Evolutionary conservation across 2,797 vertebrate genomes (phyloP), one percentile per base, ranked within the genome.

Genomic region (Heterohyrax brucei): DNA sequence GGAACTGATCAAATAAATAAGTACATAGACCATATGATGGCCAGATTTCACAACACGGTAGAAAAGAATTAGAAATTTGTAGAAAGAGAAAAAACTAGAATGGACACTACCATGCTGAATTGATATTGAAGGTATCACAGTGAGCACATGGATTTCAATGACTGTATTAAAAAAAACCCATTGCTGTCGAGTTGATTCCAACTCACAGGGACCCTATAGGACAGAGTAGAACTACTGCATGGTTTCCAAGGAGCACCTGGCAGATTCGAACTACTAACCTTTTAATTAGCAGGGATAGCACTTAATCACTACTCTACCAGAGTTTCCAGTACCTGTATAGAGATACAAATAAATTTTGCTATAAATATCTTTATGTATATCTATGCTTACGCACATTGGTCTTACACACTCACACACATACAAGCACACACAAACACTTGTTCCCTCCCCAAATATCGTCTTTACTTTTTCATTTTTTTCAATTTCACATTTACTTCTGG

Each of bases 391-490:
- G 83, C 61, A 87, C 14, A n/a, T 8, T 21, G 6, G 3, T 61
- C 19, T 61, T 21, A 5, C 59, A 5, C 19, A 21, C 59, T 21
- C 59, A 21, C 39, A 3, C 5, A 48, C 5, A 50, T 13, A n/a
- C 39, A 7, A 33, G 48, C 39, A 10, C 44, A 9, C 70, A 28
- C 59, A 16, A 12, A 12, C 72, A 18, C 10, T 33, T 72, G 75
- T 22, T n/a, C 26, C 24, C 92, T 89, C 79, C 21, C 53, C 91
- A 89, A 94, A 56, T 87, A 87, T 76, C 76, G 90, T 88, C 59
- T 14, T 92, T n/a, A 95, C 30, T 79, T 95, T 61, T 44, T 82
- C 26, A 61, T 85, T 48, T 80, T 80, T 95, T 95, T 91, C 59
- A 79, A 21, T 48, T 75, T 39, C 46, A 73, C 89, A n/a, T 88